phyloP scores from a whole-genome alignment of 2,888 invertebrate species.

The Sepioteuthis lessoniana region DNA sequence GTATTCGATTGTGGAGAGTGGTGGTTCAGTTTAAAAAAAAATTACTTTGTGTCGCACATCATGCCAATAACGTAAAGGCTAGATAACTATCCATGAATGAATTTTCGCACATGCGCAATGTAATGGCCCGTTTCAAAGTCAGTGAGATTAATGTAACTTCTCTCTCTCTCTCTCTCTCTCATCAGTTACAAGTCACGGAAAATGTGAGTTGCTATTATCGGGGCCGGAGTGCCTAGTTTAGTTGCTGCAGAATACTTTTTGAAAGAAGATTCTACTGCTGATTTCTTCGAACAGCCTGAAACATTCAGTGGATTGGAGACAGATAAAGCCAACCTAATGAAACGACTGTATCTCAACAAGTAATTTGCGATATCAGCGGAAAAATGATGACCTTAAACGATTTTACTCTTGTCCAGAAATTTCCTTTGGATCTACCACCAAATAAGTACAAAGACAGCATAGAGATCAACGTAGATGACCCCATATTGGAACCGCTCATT shows the following conservation, averaged over 20 bases:
- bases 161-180: not conserved
- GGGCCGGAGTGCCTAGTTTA: constrained; percentile 66
- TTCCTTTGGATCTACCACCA: constrained; percentile 74
- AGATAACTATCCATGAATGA: no score
- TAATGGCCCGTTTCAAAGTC: no score
- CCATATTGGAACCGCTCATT: constrained; percentile 67
- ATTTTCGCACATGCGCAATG: no score
- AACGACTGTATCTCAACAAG: constrained; percentile 68
- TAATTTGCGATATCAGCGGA: constrained; percentile 70
- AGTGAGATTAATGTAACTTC: no score
- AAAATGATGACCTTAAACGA: constrained; percentile 73
- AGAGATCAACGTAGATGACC: constrained; percentile 69
- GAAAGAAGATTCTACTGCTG: constrained; percentile 66
- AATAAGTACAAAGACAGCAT: constrained; percentile 70
- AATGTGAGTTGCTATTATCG: constrained; percentile 64
- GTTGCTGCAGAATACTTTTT: constrained; percentile 68
- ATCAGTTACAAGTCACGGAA: not conserved
- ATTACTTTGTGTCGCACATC: no score
- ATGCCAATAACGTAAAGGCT: no score
- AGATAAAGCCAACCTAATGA: constrained; percentile 59
- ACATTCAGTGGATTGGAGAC: constrained; percentile 71
- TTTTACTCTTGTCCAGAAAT: constrained; percentile 72
- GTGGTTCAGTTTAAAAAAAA: no score
- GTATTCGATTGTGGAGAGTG: no score
- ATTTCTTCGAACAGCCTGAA: constrained; percentile 68